Evolutionary conservation across 2,888 invertebrate genomes (phyloP).

Genomic region (Agrochola litura): DNA sequence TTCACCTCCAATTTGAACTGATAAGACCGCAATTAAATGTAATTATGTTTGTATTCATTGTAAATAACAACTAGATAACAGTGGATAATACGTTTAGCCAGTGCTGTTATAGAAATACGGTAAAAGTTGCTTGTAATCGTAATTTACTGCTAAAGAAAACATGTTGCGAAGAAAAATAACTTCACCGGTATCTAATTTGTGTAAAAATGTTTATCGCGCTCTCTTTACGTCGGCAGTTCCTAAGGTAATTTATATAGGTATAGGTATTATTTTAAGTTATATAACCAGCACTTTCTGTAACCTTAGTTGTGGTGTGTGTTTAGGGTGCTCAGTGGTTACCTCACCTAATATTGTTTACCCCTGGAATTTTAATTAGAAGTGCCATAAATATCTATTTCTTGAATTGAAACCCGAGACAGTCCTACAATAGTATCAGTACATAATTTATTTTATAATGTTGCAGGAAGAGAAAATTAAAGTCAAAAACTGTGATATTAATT

Average conservation of each 20-base stretch:
- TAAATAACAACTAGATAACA: conserved; percentile 27
- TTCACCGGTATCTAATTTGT: conserved; percentile 45
- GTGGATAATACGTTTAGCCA: neutral
- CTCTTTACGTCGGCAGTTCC: conserved; percentile 67
- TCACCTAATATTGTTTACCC: neutral
- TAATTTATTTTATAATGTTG: conserved; percentile 57
- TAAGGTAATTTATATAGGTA: conserved; percentile 65
- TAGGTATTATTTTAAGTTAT: conserved; percentile 8
- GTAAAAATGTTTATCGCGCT: conserved; percentile 60
- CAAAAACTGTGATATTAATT: conserved; percentile 90
- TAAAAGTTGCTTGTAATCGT: neutral
- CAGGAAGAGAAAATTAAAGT: conserved; percentile 92
- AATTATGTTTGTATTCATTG: conserved; percentile 12
- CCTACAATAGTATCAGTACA: no score
- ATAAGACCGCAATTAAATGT: conserved; percentile 9
- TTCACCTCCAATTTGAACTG: conserved; percentile 31
- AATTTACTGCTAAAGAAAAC: conserved; percentile 12
- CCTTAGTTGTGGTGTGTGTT: neutral
- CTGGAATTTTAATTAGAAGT: neutral
- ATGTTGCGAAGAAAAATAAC: conserved; percentile 67
- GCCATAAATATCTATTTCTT: neutral
- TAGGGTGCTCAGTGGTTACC: neutral
- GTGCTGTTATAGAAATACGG: neutral
- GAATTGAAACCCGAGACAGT: neutral
- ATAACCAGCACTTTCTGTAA: neutral